Evolutionary conservation across 2,888 invertebrate species (phyloP), one percentile per base, ranked within the genome.

Genomic region (Ditylenchus weischeri): DNA sequence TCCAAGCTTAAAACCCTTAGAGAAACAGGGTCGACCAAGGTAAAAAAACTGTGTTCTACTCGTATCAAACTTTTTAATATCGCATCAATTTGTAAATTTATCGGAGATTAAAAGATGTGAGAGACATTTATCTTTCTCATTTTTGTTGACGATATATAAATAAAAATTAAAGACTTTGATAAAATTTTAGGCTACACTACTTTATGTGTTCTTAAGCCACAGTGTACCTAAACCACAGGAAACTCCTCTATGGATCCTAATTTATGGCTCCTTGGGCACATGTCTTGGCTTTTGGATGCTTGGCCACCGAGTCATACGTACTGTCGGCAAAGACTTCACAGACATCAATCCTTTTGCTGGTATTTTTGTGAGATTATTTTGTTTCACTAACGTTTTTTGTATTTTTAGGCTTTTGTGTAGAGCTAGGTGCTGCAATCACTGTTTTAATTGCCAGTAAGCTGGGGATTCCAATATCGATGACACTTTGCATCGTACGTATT

Each of bases 401-500:
- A 29, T 29, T 29, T 29, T 2, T 5, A 29, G 29, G 29, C 8
- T 68, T 68, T 35, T 57, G 36, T 48, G 49, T 68, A 7, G 68
- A 68, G 49, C 57, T 68, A 36, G 68, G 68, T 47, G 62, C 68
- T 19, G 68, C 68, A 15, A 57, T 68, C 8, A 68, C 68, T 18
- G 68, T 68, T 21, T 47, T 68, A 23, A 47, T 57, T 29, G 68
- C 68, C 18, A 69, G 67, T 38, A 68, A 68, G 50, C 8, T 68
- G 21, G 68, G 68, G 11, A 68, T 68, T 43, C 68, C 68, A n/a
- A 58, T 68, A 15, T 59, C 67, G 6, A 68, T 68, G 66, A 68
- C 68, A 21, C 66, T 68, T 18, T 68, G 68, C 59, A 68, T 68
- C 49, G 68, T 68, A 43, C 43, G 69, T 29, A 5, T 29, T 29